Evolutionary conservation across 2,888 invertebrate species (phyloP).

Genomic region (Dicyrtoma fusca): DNA sequence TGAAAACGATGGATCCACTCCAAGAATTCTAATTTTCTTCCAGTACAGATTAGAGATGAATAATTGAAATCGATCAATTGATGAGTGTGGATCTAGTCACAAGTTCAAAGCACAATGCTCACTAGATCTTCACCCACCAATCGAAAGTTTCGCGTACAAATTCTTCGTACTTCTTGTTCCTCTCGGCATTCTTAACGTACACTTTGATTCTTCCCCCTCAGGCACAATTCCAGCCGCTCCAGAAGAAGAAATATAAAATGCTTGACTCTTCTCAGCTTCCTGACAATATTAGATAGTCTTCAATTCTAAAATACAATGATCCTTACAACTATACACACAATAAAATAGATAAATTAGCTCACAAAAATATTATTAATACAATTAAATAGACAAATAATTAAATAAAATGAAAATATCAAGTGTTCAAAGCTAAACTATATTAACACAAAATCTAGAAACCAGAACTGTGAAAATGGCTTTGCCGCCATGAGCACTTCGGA

Average conservation of each 20-base stretch:
- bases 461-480: conserved; percentile 9
- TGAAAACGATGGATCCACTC: neutral
- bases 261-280: neutral
- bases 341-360: conserved; percentile 10
- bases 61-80: conserved; percentile 64
- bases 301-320: no score
- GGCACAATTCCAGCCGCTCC: neutral
- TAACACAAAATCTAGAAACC: neutral
- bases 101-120: conserved; percentile 62
- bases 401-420: neutral
- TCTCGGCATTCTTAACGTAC: neutral
- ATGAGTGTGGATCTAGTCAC: conserved; percentile 92
- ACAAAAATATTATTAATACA: neutral
- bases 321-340: neutral
- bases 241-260: no score
- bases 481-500: conserved; percentile 31
- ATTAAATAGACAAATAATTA: neutral
- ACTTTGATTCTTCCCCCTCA: conserved; percentile 14
- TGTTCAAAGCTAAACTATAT: no score
- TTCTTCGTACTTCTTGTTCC: no score
- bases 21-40: no score
- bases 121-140: conserved; percentile 78
- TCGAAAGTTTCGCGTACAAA: conserved; percentile 55
- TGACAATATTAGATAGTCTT: neutral
- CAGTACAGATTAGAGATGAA: neutral